Conservation (phyloP, 2,113 vertebrate genomes). For the Hyperoodon ampullatus region DNA sequence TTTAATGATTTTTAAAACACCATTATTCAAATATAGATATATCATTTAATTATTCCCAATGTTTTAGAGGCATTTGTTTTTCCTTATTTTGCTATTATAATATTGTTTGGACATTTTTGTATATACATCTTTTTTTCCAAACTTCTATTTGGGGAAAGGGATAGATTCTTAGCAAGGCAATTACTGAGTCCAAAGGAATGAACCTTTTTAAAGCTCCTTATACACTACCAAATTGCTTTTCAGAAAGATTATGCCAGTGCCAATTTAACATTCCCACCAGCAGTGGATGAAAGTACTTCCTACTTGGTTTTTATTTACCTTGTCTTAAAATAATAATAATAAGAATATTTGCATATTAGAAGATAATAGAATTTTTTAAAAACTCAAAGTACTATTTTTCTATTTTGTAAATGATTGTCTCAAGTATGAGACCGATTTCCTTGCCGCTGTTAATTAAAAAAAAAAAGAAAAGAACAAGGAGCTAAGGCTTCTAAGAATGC, state of each 20-base stretch:
- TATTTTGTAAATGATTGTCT: constrained; percentile 37
- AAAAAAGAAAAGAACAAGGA: background rate
- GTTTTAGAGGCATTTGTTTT: constrained; percentile 19
- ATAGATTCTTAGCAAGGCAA: constrained; percentile 12
- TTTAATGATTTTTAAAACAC: constrained; percentile 33
- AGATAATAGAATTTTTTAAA: constrained; percentile 2
- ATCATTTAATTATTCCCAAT: constrained; percentile 2
- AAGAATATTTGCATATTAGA: constrained; percentile 20
- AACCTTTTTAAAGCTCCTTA: constrained; percentile 7
- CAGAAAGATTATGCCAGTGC: background rate
- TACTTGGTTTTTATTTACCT: constrained; percentile 25
- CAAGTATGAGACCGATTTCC: background rate
- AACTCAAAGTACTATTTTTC: background rate
- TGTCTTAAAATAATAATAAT: constrained; percentile 17
- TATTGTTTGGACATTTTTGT: constrained; percentile 33
- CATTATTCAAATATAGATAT: background rate
- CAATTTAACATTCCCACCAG: background rate
- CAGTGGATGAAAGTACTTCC: constrained; percentile 27
- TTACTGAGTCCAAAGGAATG: constrained; percentile 24
- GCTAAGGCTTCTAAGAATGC: background rate
- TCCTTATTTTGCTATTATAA: background rate
- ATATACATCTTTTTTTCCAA: constrained; percentile 27
- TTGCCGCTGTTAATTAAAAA: background rate
- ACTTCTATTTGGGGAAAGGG: constrained; percentile 1
- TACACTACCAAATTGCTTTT: constrained; percentile 10